Conservation (phyloP, 2,797 vertebrate species). For the Crenuchus spilurus region DNA sequence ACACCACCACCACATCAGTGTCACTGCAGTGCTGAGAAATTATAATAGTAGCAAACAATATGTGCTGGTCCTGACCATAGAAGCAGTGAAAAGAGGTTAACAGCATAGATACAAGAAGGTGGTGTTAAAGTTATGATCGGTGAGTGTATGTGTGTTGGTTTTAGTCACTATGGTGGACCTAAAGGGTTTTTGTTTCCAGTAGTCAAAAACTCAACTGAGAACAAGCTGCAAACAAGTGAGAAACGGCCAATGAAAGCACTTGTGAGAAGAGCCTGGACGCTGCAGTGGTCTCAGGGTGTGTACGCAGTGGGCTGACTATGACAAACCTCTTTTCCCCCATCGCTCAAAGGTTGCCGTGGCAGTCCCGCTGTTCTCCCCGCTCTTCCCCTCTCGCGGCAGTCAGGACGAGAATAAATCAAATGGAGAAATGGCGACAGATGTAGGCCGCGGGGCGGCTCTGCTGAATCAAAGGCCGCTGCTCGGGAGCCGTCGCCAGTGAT, state of each 20-base stretch:
- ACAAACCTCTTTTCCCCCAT: slow-evolving; percentile 50
- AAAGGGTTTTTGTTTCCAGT: too few species aligned
- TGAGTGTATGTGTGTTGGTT: too few species aligned
- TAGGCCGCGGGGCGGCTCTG: slow-evolving; percentile 55
- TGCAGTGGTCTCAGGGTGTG: slow-evolving; percentile 21
- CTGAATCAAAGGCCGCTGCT: slow-evolving; percentile 63
- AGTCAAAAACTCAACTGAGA: background rate
- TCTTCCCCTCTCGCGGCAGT: slow-evolving; percentile 51
- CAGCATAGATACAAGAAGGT: too few species aligned
- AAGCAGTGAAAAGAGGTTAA: too few species aligned
- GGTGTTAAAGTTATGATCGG: too few species aligned
- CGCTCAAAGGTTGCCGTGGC: slow-evolving; percentile 60
- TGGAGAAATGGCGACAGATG: slow-evolving; percentile 60
- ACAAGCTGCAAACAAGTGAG: background rate
- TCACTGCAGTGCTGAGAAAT: too few species aligned
- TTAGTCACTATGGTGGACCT: too few species aligned
- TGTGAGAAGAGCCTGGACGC: background rate
- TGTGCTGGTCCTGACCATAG: too few species aligned
- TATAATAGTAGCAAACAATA: too few species aligned
- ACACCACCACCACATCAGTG: too few species aligned
- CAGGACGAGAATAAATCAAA: slow-evolving; percentile 62
- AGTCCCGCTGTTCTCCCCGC: slow-evolving; percentile 57
- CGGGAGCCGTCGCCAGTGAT: slow-evolving; percentile 40
- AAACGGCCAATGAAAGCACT: slow-evolving; percentile 9
- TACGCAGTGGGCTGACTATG: slow-evolving; percentile 48